Conservation (phyloP, 53 echinoderm and acorn worm genomes). For the Echinarachnius parma region DNA sequence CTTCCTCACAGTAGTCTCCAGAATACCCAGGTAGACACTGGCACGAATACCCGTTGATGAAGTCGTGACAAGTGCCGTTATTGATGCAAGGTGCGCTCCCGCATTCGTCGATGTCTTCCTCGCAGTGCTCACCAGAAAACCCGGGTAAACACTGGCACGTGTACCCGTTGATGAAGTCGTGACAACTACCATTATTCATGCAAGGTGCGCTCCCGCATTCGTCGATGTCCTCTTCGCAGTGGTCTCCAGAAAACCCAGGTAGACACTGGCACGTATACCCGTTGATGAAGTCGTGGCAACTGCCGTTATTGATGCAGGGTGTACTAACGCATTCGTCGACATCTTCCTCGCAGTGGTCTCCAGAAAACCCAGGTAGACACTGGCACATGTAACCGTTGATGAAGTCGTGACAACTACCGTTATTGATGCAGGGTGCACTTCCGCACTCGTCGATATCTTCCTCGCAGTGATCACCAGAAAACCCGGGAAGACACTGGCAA, state of each 20-base stretch:
- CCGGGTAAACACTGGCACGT: conserved; percentile 20
- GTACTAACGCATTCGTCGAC: conserved; percentile 35
- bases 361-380: conserved; percentile 24
- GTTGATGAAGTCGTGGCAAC: conserved; percentile 26
- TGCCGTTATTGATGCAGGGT: conserved; percentile 18
- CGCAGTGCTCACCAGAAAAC: too few relatives aligned
- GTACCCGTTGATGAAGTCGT: conserved; percentile 14
- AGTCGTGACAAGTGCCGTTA: too few relatives aligned
- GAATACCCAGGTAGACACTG: too few relatives aligned
- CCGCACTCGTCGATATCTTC: conserved; percentile 52
- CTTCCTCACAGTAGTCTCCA: too few relatives aligned
- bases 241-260: conserved; percentile 1
- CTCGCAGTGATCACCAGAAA: conserved; percentile 24
- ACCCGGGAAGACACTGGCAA: conserved; percentile 47
- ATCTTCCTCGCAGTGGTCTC: conserved; percentile 18
- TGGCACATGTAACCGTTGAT: conserved; percentile 14
- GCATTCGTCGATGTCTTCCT: too few relatives aligned
- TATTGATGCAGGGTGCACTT: conserved; percentile 57
- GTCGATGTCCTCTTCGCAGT: conserved; percentile 27
- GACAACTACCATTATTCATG: conserved; percentile 8
- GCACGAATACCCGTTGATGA: too few relatives aligned
- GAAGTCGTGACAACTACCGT: conserved; percentile 6
- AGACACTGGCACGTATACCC: conserved; percentile 10
- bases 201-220: conserved; percentile 40
- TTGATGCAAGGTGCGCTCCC: too few relatives aligned